These are phyloP conservation scores for Hydroisotoma schaefferi DNA, from an alignment of 2,888 invertebrate species.

Conservation along the genomic window DNA sequence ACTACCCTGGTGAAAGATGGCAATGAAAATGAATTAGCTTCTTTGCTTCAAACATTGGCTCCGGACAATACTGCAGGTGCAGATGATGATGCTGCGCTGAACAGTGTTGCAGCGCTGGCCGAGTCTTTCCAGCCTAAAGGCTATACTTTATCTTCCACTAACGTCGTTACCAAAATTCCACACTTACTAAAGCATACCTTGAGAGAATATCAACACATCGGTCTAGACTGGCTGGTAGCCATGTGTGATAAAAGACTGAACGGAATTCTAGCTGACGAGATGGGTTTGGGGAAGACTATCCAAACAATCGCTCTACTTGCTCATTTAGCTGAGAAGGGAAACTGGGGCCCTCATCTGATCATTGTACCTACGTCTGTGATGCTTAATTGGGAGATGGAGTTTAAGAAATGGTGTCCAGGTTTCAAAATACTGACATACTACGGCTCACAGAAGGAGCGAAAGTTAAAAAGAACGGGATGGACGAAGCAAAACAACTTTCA, in stretches of 20 bases:
- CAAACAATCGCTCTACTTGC: slow-evolving; percentile 93
- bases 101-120: slow-evolving; percentile 88
- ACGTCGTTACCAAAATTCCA: slow-evolving; percentile 88
- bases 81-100: slow-evolving; percentile 69
- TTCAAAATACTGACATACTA: slow-evolving; percentile 99
- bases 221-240: slow-evolving; percentile 93
- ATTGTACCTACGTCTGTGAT: slow-evolving; percentile 99
- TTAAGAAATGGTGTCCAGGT: slow-evolving; percentile 99
- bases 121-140: slow-evolving; percentile 97
- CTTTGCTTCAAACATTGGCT: slow-evolving; percentile 68
- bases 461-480: slow-evolving; percentile 89
- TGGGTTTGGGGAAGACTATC: slow-evolving; percentile 96
- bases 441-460: slow-evolving; percentile 92
- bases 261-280: slow-evolving; percentile 86
- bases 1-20: slow-evolving; percentile 73
- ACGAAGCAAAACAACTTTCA: slow-evolving; percentile 98
- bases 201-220: slow-evolving; percentile 95
- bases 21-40: slow-evolving; percentile 85
- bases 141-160: slow-evolving; percentile 90
- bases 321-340: slow-evolving; percentile 83
- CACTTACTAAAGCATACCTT: slow-evolving; percentile 83
- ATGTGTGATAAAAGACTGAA: slow-evolving; percentile 93
- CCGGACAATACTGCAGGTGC: slow-evolving; percentile 49
- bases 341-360: slow-evolving; percentile 99
- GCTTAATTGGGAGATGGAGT: slow-evolving; percentile 99